A percentile compares a stretch with the other conserved stretches of the same genome.
Conservation (phyloP, 2,888 invertebrate genomes). For the Volucella zonaria region DNA sequence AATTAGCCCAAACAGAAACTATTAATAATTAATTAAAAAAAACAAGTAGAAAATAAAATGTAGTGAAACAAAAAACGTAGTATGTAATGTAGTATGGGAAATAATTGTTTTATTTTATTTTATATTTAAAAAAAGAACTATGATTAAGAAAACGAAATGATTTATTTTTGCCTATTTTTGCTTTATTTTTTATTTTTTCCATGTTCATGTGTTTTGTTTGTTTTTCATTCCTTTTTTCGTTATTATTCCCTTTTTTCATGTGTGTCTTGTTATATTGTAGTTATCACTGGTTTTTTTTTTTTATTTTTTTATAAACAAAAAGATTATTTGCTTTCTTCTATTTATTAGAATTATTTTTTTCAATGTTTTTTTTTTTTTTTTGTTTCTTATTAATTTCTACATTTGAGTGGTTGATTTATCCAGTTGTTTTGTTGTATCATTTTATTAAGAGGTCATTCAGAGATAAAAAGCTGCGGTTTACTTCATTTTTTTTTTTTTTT, state of each 20-base stretch:
- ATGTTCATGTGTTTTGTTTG: constrained; percentile 48
- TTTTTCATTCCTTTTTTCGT: constrained; percentile 21
- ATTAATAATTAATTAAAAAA: constrained; percentile 58
- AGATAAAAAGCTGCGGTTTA: constrained; percentile 66
- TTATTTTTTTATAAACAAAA: constrained; percentile 22
- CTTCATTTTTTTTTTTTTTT: constrained; percentile 8
- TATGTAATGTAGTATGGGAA: constrained; percentile 43
- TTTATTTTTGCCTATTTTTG: constrained; percentile 58
- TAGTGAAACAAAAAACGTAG: constrained; percentile 49
- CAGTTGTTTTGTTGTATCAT: constrained; percentile 26
- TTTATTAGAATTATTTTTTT: constrained; percentile 36
- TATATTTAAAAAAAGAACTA: constrained; percentile 48
- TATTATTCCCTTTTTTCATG: constrained; percentile 7
- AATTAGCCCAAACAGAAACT: constrained; percentile 78
- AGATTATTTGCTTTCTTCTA: constrained; percentile 43
- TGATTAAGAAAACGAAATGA: constrained; percentile 56
- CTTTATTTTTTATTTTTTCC: constrained; percentile 64
- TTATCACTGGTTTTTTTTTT: constrained; percentile 60
- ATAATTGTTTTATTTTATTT: constrained; percentile 29
- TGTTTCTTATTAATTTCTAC: constrained; percentile 33
- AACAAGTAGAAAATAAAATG: constrained; percentile 48
- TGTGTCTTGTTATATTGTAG: constrained; percentile 41
- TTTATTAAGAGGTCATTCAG: constrained; percentile 66
- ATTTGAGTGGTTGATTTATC: constrained; percentile 37
- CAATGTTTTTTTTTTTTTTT: constrained; percentile 1